Evolutionary conservation across 2,797 vertebrate genomes (phyloP).

Genomic region (Scolopax rusticola): DNA sequence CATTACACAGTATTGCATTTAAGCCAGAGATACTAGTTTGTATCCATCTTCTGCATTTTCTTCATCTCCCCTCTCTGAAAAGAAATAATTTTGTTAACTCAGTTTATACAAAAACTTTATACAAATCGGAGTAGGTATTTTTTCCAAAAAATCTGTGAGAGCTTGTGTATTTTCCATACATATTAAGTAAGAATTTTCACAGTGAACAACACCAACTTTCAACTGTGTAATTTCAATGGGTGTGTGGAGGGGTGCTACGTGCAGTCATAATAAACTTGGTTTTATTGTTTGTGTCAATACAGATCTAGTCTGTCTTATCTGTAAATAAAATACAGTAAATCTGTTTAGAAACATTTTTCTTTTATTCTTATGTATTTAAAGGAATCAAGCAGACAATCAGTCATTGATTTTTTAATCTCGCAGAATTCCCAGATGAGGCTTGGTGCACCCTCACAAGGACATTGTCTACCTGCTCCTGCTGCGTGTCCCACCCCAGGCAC

Average conservation of each 20-base stretch:
- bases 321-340: background rate
- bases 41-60: background rate
- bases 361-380: background rate
- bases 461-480: background rate
- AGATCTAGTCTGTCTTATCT: background rate
- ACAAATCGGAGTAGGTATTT: background rate
- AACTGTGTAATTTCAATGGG: background rate
- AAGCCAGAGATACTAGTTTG: background rate
- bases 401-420: background rate
- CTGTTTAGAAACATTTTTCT: background rate
- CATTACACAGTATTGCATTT: background rate
- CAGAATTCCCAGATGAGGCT: background rate
- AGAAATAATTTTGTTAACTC: background rate
- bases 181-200: background rate
- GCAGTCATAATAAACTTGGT: background rate
- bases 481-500: rapidly evolving
- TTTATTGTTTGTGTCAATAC: background rate
- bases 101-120: background rate
- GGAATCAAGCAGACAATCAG: background rate
- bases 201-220: background rate
- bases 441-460: background rate
- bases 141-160: background rate
- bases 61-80: background rate
- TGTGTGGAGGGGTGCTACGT: background rate
- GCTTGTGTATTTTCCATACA: background rate